Evolutionary conservation across 2,797 vertebrate genomes (phyloP).

Genomic region (Tympanoctomys barrerae): DNA sequence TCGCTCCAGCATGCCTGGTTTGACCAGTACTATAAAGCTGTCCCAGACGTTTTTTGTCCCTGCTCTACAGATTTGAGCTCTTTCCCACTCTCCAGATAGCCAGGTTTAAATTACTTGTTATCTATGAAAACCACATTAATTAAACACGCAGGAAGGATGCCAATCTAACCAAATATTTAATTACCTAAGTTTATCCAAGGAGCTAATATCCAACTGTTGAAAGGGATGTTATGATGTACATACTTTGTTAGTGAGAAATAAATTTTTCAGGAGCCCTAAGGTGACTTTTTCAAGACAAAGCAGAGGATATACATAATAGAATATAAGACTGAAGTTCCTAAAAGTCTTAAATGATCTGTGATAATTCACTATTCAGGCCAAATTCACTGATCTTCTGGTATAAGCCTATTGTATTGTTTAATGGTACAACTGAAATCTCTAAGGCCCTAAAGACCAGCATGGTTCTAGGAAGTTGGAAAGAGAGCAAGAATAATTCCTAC

Average conservation of each 20-base stretch:
- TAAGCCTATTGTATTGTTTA: background rate
- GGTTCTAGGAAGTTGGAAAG: constrained; percentile 23
- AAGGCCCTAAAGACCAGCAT: background rate
- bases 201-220: background rate
- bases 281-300: constrained; percentile 61
- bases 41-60: background rate
- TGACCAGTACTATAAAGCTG: background rate
- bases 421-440: constrained; percentile 30
- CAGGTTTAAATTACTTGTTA: constrained; percentile 38
- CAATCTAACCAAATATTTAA: constrained; percentile 52
- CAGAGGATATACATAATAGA: constrained; percentile 40
- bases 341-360: constrained; percentile 29
- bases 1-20: background rate
- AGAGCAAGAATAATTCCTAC: background rate
- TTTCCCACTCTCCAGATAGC: constrained; percentile 33
- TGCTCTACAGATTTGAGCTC: background rate
- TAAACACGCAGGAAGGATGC: constrained; percentile 24
- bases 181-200: constrained; percentile 51
- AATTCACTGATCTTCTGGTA: background rate
- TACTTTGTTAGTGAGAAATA: constrained; percentile 46
- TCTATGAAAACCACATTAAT: constrained; percentile 52
- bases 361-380: background rate
- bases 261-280: background rate
- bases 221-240: background rate
- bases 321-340: constrained; percentile 9